Base-by-base conservation (phyloP, 2,113 vertebrate species). In the Synchiropus splendidus region DNA sequence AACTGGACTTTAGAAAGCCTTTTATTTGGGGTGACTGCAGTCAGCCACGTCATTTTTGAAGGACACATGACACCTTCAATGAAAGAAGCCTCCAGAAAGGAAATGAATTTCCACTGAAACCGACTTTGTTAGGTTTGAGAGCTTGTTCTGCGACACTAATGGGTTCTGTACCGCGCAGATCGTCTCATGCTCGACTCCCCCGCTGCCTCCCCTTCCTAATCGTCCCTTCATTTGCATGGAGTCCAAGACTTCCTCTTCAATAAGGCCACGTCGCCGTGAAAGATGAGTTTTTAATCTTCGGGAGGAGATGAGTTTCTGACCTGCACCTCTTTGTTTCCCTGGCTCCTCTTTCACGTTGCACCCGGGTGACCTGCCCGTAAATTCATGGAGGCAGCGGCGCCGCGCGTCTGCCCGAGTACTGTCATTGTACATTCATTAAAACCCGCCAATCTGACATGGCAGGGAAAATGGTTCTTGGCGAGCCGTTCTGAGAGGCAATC, bases 261-360 rank as follows among this genome's bases (percentile, higher is more conserved):
- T 88, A 85, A 81, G 65, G 38, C 74, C 48, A 67, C 74, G 70
- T 76, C 77, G 66, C 77, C 82, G 78, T 75, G 87, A 89, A 87
- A 91, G 89, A 94, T 92, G 87, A 86, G 86, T 87, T 92, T 97
- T 92, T 94, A 96, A 94, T 96, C 87, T 91, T 74, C 67, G 77
- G 64, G 82, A 86, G 85, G 83, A 88, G 88, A 93, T 93, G 87
- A 91, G 89, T 86, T 87, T 90, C 86, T 90, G 89, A 94, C 89
- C 88, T 64, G 72, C 81, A 77, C 78, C 62, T 72, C 73, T 79
- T 82, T 82, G 74, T 81, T 80, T 72, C 65, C 41, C 14, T 40
- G 58, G 46, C 60, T 71, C 58, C 58, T 54, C 59, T 68, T 69
- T 48, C 56, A 48, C 83, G 78, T 83, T 85, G 74, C 62, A 72